Base-by-base conservation (phyloP, 2,888 invertebrate genomes). In the Eupithecia dodoneata region DNA sequence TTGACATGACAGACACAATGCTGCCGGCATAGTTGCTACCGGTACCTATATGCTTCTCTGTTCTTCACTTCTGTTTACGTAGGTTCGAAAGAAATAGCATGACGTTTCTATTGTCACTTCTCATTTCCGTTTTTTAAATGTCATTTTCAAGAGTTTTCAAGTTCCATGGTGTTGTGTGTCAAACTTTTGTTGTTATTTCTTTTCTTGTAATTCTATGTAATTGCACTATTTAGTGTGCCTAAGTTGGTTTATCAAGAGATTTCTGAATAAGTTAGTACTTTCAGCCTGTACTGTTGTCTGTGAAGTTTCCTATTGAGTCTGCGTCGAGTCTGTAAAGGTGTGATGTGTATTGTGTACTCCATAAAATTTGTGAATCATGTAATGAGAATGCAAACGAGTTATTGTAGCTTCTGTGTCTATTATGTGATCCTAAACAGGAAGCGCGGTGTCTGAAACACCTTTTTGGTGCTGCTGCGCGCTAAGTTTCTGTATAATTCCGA, bases 161-260 rank as follows among this genome's bases (percentile, higher is more conserved):
- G 67, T 67, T 78, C 65, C 30, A 86, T 87, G 88, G 89, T 85
- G 82, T 85, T 88, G 83, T 87, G 91, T 92, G 94, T 94, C 93
- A 93, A 89, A 93, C 89, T 93, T 93, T 93, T 94, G 93, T 94
- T 94, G 93, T 91, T 94, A 91, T 89, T 91, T 88, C 88, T 87
- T 89, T 91, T 88, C 88, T 87, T 89, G 84, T 87, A 86, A 87
- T 88, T 85, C 88, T 88, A 87, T 89, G 84, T 87, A 86, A 87
- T 87, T 85, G 86, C 85, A 83, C 83, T 87, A 90, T 87, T 87
- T 90, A 87, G 84, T 84, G 83, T 88, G 81, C 84, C 82, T 80
- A 87, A 85, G 67, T 84, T 86, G 80, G 80, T 87, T 82, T 84
- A 84, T 80, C 76, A 83, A 45, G 18, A n/a, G 79, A 87, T 89